These are phyloP conservation scores for Podarcis siculus DNA, from an alignment of 2,797 vertebrate genomes.

Conservation along the genomic window DNA sequence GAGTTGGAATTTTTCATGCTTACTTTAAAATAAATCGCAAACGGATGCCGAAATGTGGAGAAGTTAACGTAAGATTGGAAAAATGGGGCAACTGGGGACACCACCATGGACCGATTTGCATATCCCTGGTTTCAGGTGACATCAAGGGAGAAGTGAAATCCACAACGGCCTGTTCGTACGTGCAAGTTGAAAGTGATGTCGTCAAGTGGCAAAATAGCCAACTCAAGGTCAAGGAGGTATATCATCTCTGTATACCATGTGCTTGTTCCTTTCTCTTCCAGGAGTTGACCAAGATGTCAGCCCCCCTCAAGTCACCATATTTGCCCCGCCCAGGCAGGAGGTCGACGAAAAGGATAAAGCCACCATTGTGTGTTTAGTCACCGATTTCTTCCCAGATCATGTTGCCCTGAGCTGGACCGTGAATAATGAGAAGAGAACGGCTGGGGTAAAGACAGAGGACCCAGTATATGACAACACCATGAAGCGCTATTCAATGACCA, in stretches of 20 bases:
- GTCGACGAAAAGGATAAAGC: conserved; percentile 67
- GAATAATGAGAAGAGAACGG: conserved; percentile 50
- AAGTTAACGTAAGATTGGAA: too few species aligned
- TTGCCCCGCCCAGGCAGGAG: conserved; percentile 74
- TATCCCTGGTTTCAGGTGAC: too few species aligned
- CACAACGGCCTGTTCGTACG: too few species aligned
- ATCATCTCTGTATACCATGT: background rate
- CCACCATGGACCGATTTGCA: too few species aligned
- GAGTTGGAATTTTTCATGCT: too few species aligned
- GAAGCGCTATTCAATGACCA: conserved; percentile 68
- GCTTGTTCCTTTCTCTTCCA: conserved; percentile 43
- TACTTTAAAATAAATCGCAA: too few species aligned
- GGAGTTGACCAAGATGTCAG: rapidly evolving
- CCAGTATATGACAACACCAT: rapidly evolving
- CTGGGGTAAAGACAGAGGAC: conserved; percentile 74
- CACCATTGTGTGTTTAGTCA: conserved; percentile 79
- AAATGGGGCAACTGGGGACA: too few species aligned
- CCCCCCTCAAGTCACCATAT: conserved; percentile 70
- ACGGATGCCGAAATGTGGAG: too few species aligned
- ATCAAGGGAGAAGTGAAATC: background rate
- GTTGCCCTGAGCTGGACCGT: conserved; percentile 73
- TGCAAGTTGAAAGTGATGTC: background rate
- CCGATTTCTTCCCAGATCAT: conserved; percentile 78
- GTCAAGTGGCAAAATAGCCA: background rate
- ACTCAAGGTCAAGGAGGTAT: background rate